Evolutionary conservation across 2,113 vertebrate genomes (phyloP), one percentile per base, ranked within the genome.

Genomic region (Erythrocebus patas): DNA sequence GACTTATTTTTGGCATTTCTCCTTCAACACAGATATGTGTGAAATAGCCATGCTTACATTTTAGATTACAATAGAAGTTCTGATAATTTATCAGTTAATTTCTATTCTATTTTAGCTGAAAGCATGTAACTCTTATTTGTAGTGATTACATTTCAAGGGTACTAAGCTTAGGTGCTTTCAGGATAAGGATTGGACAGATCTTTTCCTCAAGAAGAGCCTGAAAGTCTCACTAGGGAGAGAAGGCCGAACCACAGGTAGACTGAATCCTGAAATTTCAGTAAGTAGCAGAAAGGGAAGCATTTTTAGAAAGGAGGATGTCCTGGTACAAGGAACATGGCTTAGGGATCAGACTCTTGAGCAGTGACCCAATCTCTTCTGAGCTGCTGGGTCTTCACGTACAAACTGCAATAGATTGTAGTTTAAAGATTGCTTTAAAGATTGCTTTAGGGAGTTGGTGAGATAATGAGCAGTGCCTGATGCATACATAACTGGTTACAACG

Each of bases 41-140:
- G 79, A 89, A 22, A 52, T 83, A 88, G 50, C 35, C 16, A 16
- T 79, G 85, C 61, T 52, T 84, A 73, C 12, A 4, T 91, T 91
- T 96, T 84, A 66, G 40, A 85, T 48, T 72, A 82, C 50, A 81
- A 2, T 85, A 61, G 85, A 81, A 59, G 80, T 86, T 86, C 57
- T 82, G 0, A 85, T 90, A 81, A 81, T 78, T 50, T 72, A 40
- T 48, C 30, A 20, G 10, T 82, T 85, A 88, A 61, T 73, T 88
- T 93, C 75, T 55, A 17, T 48, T 91, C 32, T 30, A 68, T 92
- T 27, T 93, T n/a, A 43, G 20, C 84, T 57, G 32, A 48, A 32
- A 38, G 22, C 3, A 1, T 40, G 3, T 95, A 70, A 66, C 84
- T 93, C 96, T 84, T 76, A 40, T 95, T 97, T 88, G 48, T 89